Evolutionary conservation across 2,113 vertebrate genomes (phyloP), one percentile per base, ranked within the genome.

Genomic region (Sigmodon hispidus): DNA sequence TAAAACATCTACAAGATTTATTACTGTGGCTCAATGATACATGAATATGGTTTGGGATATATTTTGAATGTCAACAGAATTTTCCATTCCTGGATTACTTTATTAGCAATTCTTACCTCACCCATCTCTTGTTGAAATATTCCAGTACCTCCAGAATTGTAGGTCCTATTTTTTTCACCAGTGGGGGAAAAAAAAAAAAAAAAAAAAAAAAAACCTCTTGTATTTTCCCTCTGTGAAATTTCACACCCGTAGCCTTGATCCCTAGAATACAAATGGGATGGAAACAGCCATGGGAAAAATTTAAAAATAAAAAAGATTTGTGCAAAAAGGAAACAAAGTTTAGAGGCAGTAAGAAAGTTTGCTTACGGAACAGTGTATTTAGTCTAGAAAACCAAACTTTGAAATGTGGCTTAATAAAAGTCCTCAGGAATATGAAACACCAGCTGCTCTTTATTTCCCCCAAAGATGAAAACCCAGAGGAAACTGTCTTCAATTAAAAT

Each of bases 371-470:
- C 36, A 45, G 76, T 72, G 1, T 93, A 91, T 97, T 97, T 96
- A 97, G 80, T 96, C 88, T 96, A 93, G 94, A 96, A 96, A 94
- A 67, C 75, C 96, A 91, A 96, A 96, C 76, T 94, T 91, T 86
- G 70, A 96, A 76, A 55, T 94, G 55, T 96, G 72, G 63, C 55
- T 96, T 97, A 92, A 65, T 93, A 93, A 93, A 87, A 96, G 87
- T 89, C 93, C 89, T 93, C 89, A 86, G 90, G 95, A 92, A 85
- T 95, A 90, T 89, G 48, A 94, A 94, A 80, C 63, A 57, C 79
- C 94, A 96, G 65, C 87, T 96, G 95, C 61, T 91, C 61, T 92
- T 43, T 77, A 81, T 96, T 97, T 95, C 80, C 83, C 89, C 91
- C 69, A 89, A 86, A 96, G 87, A 77, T 59, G 77, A 85, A 50